Base-by-base conservation (phyloP, 2,113 vertebrate genomes). In the Albula goreensis region DNA sequence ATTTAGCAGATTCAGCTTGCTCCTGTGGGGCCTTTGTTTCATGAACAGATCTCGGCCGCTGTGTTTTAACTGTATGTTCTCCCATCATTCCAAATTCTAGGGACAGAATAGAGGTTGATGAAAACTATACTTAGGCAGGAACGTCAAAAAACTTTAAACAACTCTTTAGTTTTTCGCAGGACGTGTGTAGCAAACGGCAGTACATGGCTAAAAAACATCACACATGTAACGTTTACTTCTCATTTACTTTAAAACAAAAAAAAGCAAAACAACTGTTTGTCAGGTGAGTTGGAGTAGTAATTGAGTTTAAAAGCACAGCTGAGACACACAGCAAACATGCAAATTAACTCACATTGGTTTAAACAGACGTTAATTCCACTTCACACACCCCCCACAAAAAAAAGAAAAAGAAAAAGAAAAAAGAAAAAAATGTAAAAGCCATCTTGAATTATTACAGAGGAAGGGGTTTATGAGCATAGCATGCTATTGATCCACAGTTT, bases 61-160 rank as follows among this genome's bases (percentile, higher is more conserved):
- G 98, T 98, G 98, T 99, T 99, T 99, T 99, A 98, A 99, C 97
- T 96, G 98, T 99, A 98, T 98, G 97, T 97, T 99, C 97, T 97
- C 97, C 98, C 97, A 99, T 99, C 98, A 99, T 98, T 99, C 98
- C 98, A 99, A 98, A 99, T 98, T 99, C 98, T 99, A 98, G 98
- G 98, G 98, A 99, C 97, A 99, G 96, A 99, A 99, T 99, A 99
- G 97, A 99, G 98, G 97, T 98, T 98, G 96, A 98, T 99, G 97
- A 99, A 98, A 98, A 96, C 97, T 99, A 94, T 90, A 89, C 91
- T 95, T 92, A 92, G 89, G 95, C 94, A 96, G 91, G 90, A 92
- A 91, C 91, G 92, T 94, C 92, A 89, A 89, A 88, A 94, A 93
- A 91, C 89, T 90, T 93, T 94, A 94, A 93, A 93, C 94, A 94